Evolutionary conservation across 2,797 vertebrate genomes (phyloP).

Genomic region (Lacerta viridis): DNA sequence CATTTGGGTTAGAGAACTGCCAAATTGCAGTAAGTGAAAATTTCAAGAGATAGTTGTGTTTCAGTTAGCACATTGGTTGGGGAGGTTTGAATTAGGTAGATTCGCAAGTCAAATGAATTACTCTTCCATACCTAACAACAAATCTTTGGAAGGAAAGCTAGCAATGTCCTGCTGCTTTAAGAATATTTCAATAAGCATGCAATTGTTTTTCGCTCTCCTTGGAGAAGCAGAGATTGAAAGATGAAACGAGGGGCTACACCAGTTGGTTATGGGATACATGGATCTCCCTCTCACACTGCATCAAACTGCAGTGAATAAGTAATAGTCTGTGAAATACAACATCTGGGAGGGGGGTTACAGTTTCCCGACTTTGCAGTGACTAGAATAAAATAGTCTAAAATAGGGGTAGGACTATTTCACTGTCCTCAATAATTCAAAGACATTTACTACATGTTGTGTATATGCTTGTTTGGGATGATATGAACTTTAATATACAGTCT

Average conservation of each 20-base stretch:
- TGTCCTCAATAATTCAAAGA: constrained; percentile 58
- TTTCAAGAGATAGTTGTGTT: no score
- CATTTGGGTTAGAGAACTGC: no score
- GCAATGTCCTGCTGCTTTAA: constrained; percentile 64
- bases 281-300: constrained; percentile 56
- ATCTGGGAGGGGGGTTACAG: constrained; percentile 45
- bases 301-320: constrained; percentile 67
- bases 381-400: constrained; percentile 52
- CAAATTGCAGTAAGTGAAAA: no score
- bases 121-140: background rate
- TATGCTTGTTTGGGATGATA: constrained; percentile 23
- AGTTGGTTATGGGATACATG: constrained; percentile 54
- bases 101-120: no score
- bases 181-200: constrained; percentile 59
- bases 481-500: constrained; percentile 17
- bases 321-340: constrained; percentile 73
- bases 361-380: constrained; percentile 57
- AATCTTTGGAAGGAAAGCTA: constrained; percentile 44
- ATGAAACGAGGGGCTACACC: constrained; percentile 62
- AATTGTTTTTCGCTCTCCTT: constrained; percentile 64
- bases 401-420: constrained; percentile 42
- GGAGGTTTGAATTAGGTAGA: no score
- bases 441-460: constrained; percentile 50
- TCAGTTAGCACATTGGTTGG: no score
- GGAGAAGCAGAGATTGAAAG: constrained; percentile 58